Evolutionary conservation across 2,113 vertebrate species (phyloP).

Genomic region (Lycaon pictus): DNA sequence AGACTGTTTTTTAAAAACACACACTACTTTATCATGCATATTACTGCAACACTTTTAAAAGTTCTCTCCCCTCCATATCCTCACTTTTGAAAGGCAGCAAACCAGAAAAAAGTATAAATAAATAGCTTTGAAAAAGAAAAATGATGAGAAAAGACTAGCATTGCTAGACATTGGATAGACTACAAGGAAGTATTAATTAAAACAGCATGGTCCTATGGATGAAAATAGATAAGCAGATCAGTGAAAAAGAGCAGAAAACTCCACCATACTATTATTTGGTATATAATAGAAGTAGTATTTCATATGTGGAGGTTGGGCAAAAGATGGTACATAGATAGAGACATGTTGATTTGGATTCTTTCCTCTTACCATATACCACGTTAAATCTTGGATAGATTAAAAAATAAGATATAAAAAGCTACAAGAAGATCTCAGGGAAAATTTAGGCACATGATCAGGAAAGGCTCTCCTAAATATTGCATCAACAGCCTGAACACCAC

Average conservation of each 20-base stretch:
- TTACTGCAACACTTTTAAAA: background rate
- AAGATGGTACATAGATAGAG: background rate
- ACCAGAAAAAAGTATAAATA: background rate
- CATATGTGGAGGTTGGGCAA: background rate
- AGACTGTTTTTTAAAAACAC: background rate
- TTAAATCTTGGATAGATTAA: conserved; percentile 27
- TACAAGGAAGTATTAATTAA: background rate
- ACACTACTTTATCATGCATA: background rate
- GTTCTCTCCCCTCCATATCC: background rate
- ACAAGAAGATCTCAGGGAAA: conserved; percentile 15
- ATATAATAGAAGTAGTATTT: background rate
- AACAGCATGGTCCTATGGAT: background rate
- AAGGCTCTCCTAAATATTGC: conserved; percentile 12
- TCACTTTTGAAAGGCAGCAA: conserved; percentile 10
- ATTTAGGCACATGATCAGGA: background rate
- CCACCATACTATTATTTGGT: background rate
- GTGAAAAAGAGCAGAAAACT: background rate
- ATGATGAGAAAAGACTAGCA: background rate
- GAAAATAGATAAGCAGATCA: background rate
- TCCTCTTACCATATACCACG: background rate
- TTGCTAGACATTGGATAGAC: background rate
- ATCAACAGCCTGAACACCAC: background rate
- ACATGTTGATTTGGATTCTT: conserved; percentile 37
- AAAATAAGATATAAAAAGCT: conserved; percentile 53
- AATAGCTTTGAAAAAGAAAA: conserved; percentile 54